Conservation (phyloP, 2,888 invertebrate species). For the Diogma glabrata region DNA sequence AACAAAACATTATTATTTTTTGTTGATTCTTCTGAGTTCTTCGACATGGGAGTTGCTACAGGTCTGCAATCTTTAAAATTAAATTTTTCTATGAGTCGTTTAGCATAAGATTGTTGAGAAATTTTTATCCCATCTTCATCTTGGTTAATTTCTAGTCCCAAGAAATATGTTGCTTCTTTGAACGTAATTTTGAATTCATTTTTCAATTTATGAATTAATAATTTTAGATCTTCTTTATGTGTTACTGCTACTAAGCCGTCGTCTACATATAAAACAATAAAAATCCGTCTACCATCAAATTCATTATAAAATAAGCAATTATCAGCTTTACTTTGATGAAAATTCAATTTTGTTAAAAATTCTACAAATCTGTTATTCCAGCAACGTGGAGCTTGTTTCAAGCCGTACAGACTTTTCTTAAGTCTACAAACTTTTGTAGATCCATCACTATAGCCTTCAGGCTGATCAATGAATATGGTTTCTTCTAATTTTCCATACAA, state of each 20-base stretch:
- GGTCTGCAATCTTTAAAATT: background rate
- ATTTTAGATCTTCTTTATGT: too few relatives aligned
- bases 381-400: too few relatives aligned
- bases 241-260: too few relatives aligned
- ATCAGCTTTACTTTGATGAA: too few relatives aligned
- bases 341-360: too few relatives aligned
- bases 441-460: conserved; percentile 22
- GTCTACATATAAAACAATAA: too few relatives aligned
- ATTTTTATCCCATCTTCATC: conserved; percentile 22
- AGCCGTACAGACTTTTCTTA: too few relatives aligned
- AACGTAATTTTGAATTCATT: conserved; percentile 22
- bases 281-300: too few relatives aligned
- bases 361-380: too few relatives aligned
- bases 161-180: conserved; percentile 24
- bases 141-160: conserved; percentile 26
- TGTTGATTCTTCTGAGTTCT: background rate
- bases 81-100: background rate
- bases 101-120: conserved; percentile 23
- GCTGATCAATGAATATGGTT: conserved; percentile 23
- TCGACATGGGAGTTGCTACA: background rate
- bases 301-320: too few relatives aligned
- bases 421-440: too few relatives aligned
- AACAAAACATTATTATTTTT: background rate
- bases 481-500: conserved; percentile 19
- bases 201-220: conserved; percentile 14